Base-by-base conservation (phyloP, 2,888 invertebrate genomes). In the Drosophila subquinaria region DNA sequence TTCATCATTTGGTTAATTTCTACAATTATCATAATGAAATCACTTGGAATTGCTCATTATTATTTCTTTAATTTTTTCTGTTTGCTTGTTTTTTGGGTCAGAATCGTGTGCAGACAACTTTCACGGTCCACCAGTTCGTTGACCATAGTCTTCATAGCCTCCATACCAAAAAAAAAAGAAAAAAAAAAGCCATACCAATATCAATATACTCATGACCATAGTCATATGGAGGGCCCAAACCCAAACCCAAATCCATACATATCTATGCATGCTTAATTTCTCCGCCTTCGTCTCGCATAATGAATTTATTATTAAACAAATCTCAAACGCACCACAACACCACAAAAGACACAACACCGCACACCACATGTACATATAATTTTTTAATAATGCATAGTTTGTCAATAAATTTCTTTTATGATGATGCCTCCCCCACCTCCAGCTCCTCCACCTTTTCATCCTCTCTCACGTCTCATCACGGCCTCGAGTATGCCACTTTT, bases 321-420 rank as follows among this genome's bases (percentile, higher is more conserved):
- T 89, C 85, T 87, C 73, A 80, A 74, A 71, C 69, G 67, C 80
- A 69, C 60, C 69, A 40, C 36, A 45, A 15, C 42, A 56, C 50
- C 38, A 43, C 65, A 63, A 47, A 63, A 61, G 30, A 42, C 35
- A 42, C 84, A 17, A 33, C 66, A 65, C 62, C 48, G 55, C 85
- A 68, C 85, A 76, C 85, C 82, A 67, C 82, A 82, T 88, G 88
- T 84, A 82, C 86, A 88, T 84, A 83, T 89, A 63, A 88, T 90
- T 89, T 90, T 90, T 90, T 90, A 90, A 90, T 90, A 90, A 90
- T 84, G 87, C 85, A 87, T 81, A 85, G 79, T 82, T 90, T 81
- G 90, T 78, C 85, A 77, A 90, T 90, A 90, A 90, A 90, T 90
- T 90, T 90, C 84, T 85, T 90, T 90, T 81, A 68, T 83, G 77